Evolutionary conservation across 2,797 vertebrate species (phyloP).

Genomic region (Oophaga sylvatica): DNA sequence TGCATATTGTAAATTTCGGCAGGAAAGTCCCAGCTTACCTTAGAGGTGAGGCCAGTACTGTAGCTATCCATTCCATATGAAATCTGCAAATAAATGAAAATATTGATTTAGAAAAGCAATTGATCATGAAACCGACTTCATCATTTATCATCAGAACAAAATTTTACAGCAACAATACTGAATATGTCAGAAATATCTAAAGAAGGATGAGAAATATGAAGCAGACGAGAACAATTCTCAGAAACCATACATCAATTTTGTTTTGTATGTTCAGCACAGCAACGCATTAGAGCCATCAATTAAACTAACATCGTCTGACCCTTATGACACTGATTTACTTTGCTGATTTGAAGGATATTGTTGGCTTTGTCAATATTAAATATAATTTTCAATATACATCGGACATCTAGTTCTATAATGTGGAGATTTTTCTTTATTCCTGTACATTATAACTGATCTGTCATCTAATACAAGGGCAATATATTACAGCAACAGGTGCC

Average conservation of each 20-base stretch:
- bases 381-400: conserved; percentile 7
- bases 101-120: conserved; percentile 46
- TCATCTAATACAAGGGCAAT: too few species aligned
- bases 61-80: conserved; percentile 54
- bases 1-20: background rate
- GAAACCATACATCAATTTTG: conserved; percentile 25
- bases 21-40: conserved; percentile 35
- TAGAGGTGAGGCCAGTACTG: conserved; percentile 43
- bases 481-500: too few species aligned
- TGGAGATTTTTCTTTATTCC: background rate
- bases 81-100: conserved; percentile 55
- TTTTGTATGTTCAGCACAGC: conserved; percentile 18
- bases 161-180: conserved; percentile 32
- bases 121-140: conserved; percentile 19
- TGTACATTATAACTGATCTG: background rate
- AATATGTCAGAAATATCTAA: conserved; percentile 39
- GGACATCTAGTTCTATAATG: background rate
- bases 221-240: conserved; percentile 12
- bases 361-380: background rate
- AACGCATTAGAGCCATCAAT: conserved; percentile 34
- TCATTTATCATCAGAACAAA: conserved; percentile 43
- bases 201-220: conserved; percentile 3
- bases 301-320: background rate
- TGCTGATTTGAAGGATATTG: conserved; percentile 1
- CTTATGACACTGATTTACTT: background rate